Conservation (phyloP, 1,140 invertebrate genomes). For the Papilio aristodemus region DNA sequence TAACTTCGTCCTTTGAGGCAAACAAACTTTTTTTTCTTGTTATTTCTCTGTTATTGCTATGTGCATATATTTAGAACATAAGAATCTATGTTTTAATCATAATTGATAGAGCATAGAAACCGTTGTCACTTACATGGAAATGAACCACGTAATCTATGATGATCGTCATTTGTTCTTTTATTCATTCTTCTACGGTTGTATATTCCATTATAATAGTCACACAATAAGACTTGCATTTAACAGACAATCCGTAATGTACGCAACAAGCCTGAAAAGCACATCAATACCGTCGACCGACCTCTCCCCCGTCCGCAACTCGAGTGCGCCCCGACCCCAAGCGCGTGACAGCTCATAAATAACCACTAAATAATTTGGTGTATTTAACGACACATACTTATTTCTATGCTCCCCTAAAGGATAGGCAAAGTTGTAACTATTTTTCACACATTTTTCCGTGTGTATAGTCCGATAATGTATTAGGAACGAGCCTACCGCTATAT, state of each 20-base stretch:
- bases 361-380: not conserved
- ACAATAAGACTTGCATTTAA: not conserved
- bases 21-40: too few relatives aligned
- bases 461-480: too few relatives aligned
- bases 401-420: too few relatives aligned
- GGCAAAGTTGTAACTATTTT: not conserved
- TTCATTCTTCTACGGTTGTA: not conserved
- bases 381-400: not conserved
- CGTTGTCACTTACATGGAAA: too few relatives aligned
- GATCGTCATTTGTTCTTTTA: not conserved
- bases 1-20: too few relatives aligned
- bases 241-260: not conserved
- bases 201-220: not conserved
- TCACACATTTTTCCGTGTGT: not conserved
- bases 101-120: too few relatives aligned
- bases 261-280: conserved; percentile 20
- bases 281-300: not conserved
- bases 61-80: too few relatives aligned
- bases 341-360: conserved; percentile 14
- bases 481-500: too few relatives aligned
- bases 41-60: too few relatives aligned
- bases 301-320: not conserved
- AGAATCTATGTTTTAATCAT: too few relatives aligned
- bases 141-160: too few relatives aligned
- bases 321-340: not conserved